Evolutionary conservation across 2,113 vertebrate species (phyloP), one percentile per base, ranked within the genome.

Genomic region (Solenodon paradoxus): DNA sequence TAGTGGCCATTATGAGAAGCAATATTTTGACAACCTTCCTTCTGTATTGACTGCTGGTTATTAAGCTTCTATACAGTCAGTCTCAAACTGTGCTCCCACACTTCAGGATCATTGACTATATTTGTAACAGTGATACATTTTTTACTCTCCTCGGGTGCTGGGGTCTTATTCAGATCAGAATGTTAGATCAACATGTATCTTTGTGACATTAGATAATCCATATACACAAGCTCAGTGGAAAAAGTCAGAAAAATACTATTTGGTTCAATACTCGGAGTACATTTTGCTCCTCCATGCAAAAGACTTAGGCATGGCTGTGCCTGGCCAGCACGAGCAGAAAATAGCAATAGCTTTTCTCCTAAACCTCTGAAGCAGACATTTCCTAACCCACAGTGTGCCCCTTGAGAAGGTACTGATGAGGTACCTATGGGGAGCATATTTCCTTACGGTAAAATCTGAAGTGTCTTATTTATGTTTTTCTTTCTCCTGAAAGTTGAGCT

Each of bases 391-490:
- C 0, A 51, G 7, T 10, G 30, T 64, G 30, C 28, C 66, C 51
- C 85, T 38, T 30, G 13, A 4, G 40, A 75, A 94, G 71, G 63
- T 79, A 88, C 64, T 66, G 61, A 28, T 38, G 59, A 96, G 49
- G 4, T 55, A 78, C 63, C 38, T 22, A 2, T 0, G 51, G 3
- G 26, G 45, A 74, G 42, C 79, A 28, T 64, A 47, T 92, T 61
- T 88, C 80, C 68, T 83, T 74, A 66, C 40, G 11, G 47, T 64
- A 77, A 97, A 71, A 30, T 80, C 49, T 71, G 32, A 87, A 87
- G 2, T 74, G 55, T 96, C 96, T 87, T 77, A 72, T 63, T 91
- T 59, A 55, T 77, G n/a, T 69, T 72, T 96, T 96, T 96, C 87
- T 85, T 17, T 95, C 96, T 95, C 89, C 63, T 74, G 75, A 79